phyloP scores from a whole-genome alignment of 2,113 vertebrate genomes.

The Lophochroa leadbeateri region DNA sequence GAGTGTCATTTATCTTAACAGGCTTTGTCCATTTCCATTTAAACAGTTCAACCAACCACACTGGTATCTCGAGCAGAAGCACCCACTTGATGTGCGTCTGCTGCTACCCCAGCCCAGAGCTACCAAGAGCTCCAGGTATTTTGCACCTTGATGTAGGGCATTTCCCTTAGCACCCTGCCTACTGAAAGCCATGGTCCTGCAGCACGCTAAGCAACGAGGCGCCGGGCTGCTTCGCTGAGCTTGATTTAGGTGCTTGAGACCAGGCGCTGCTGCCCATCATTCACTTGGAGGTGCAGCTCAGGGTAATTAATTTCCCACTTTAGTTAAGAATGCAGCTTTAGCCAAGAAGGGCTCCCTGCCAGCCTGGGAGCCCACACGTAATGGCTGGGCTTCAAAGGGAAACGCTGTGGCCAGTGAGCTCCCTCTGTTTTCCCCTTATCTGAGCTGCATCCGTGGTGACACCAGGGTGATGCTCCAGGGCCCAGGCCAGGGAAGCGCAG shows the following conservation, averaged over 20 bases:
- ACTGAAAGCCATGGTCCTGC: not conserved
- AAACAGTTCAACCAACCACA: not conserved
- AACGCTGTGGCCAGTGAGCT: not conserved
- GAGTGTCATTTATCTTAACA: not conserved
- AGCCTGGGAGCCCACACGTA: not conserved
- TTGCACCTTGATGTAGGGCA: fast-evolving
- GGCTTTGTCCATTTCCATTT: not conserved
- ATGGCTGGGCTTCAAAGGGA: not conserved
- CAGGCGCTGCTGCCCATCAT: not conserved
- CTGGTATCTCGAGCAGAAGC: not conserved
- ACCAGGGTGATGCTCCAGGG: not conserved
- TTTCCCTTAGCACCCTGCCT: not conserved
- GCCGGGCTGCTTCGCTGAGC: fast-evolving
- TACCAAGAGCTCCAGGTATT: not conserved
- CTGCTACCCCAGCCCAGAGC: not conserved
- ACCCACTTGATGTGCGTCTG: fast-evolving
- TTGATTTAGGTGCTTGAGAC: not conserved
- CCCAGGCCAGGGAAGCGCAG: not conserved
- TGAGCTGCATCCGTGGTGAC: fast-evolving
- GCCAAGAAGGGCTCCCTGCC: not conserved
- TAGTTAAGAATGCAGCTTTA: not conserved
- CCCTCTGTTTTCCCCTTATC: not conserved
- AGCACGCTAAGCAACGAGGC: fast-evolving
- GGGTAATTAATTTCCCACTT: not conserved
- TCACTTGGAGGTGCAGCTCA: not conserved